A percentile compares a stretch with the other conserved stretches of the same genome.
These are phyloP conservation scores for Murina feae DNA, from an alignment of 2,113 vertebrate species.

Conservation along the genomic window DNA sequence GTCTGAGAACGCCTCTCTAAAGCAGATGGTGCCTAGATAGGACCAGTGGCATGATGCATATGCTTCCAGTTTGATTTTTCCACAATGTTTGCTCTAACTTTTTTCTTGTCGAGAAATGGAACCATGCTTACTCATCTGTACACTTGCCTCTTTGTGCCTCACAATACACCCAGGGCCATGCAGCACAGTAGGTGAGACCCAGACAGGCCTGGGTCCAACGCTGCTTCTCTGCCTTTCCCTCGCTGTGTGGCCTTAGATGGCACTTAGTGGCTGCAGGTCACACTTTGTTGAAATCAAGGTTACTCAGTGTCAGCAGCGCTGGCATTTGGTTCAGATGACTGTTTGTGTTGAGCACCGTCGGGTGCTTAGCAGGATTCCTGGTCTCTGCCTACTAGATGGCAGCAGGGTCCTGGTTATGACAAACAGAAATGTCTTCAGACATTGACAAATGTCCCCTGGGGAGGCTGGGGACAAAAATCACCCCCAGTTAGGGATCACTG, in stretches of 20 bases:
- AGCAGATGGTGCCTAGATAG: fast-evolving
- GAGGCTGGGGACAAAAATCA: not conserved
- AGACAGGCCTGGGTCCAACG: not conserved
- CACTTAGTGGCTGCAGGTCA: not conserved
- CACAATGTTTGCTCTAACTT: not conserved
- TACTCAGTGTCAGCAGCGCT: not conserved
- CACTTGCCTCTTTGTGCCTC: not conserved
- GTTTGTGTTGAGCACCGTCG: not conserved
- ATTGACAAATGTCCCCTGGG: not conserved
- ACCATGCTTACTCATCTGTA: not conserved
- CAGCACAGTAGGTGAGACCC: not conserved
- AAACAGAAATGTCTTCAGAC: not conserved
- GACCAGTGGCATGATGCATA: fast-evolving
- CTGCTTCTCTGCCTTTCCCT: not conserved
- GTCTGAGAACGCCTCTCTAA: fast-evolving
- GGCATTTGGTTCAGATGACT: not conserved
- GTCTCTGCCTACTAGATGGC: not conserved
- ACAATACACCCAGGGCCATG: not conserved
- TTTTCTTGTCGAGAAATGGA: not conserved
- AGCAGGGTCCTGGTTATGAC: not conserved
- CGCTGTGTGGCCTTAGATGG: not conserved
- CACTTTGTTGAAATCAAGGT: not conserved
- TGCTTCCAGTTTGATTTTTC: not conserved
- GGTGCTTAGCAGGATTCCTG: not conserved
- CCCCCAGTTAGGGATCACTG: not conserved